Base-by-base conservation (phyloP, 2,888 invertebrate species). In the Linnaemya tessellans region DNA sequence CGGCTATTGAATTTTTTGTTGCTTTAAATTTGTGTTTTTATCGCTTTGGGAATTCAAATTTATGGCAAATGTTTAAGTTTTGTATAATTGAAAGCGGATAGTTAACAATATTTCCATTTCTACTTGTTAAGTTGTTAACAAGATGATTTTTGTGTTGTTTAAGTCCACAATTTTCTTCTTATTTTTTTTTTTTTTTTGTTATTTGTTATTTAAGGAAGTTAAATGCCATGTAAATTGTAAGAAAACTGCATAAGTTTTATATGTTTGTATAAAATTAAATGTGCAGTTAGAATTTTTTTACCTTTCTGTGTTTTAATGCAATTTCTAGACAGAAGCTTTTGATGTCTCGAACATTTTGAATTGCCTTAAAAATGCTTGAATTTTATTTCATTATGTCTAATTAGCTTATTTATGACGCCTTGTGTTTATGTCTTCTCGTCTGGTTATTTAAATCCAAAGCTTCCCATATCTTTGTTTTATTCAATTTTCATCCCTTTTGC, bases 141-240 rank as follows among this genome's bases (percentile, higher is more conserved):
- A 81, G 79, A 82, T 87, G 84, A 85, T 70, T 82, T 46, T 51
- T 71, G 9, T 68, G 43, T 25, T 68, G 65, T 89, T 88, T 67
- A 51, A 74, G 20, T 51, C 41, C 49, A 30, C 30, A n/a, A 67
- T 80, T 62, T 30, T 75, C n/a, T 60, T 13, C 11, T 35, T 9
- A 15, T 41, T 41, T 10, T 30, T 3, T 2, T 30, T 30, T 30
- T 30, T 30, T 30, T 30, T 43, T 43, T 1, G 30, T 18, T 49
- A n/a, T 62, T 22, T n/a, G 7, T 13, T 46, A 46, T 58, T 68
- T 67, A 49, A 56, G 71, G 56, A 65, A 80, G 25, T 65, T 46
- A 80, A 65, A 64, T 56, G 89, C 87, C 87, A 86, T 88, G 88
- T 87, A 80, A 87, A 90, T 89, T 89, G 87, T 43, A 88, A 88